A percentile compares a stretch with the other conserved stretches of the same genome.
Conservation (phyloP, 1,140 invertebrate genomes). For the Polyergus mexicanus region DNA sequence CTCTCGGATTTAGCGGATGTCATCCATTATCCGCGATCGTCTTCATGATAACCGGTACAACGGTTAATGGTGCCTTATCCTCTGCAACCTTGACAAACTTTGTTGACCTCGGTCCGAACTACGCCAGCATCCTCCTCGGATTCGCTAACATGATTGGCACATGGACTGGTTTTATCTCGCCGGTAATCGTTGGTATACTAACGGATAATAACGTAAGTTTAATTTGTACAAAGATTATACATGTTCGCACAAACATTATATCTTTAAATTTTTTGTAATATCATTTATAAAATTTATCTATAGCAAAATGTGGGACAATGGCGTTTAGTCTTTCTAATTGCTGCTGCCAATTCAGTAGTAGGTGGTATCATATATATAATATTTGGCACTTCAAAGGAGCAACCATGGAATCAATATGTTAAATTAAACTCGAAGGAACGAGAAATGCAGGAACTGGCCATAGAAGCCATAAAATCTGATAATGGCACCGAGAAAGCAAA, state of each 20-base stretch:
- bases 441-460: slow-evolving; percentile 57
- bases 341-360: slow-evolving; percentile 86
- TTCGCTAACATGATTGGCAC: slow-evolving; percentile 87
- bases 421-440: slow-evolving; percentile 36
- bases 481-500: background rate
- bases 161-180: slow-evolving; percentile 88
- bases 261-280: background rate
- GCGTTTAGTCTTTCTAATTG: slow-evolving; percentile 89
- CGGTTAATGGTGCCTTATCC: slow-evolving; percentile 89
- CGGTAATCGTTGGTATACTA: slow-evolving; percentile 88
- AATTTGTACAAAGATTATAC: background rate
- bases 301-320: slow-evolving; percentile 90
- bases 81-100: slow-evolving; percentile 89
- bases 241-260: background rate
- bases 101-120: slow-evolving; percentile 91
- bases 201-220: slow-evolving; percentile 88
- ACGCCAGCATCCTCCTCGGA: slow-evolving; percentile 89
- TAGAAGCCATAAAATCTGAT: background rate
- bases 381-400: slow-evolving; percentile 88
- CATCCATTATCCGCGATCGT: slow-evolving; percentile 88
- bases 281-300: slow-evolving; percentile 10
- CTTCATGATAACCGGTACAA: slow-evolving; percentile 88
- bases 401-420: slow-evolving; percentile 88
- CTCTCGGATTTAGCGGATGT: slow-evolving; percentile 89
- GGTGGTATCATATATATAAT: slow-evolving; percentile 87